Evolutionary conservation across 2,888 invertebrate species (phyloP).

Genomic region (Drosophila ustulata): DNA sequence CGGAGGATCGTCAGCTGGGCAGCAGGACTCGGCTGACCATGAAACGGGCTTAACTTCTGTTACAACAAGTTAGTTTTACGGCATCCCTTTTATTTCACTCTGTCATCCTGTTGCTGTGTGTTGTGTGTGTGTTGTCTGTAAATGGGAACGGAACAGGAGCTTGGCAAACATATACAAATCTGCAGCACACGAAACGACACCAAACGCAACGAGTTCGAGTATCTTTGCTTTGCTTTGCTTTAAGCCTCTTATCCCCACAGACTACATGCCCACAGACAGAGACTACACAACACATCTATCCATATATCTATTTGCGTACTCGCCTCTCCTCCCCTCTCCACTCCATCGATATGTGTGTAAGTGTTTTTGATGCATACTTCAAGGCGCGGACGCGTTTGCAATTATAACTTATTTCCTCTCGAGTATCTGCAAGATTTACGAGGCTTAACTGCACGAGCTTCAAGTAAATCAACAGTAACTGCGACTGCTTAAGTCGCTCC

Average conservation of each 20-base stretch:
- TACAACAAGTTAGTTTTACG: slow-evolving; percentile 9
- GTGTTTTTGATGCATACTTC: slow-evolving; percentile 45
- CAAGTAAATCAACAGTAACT: slow-evolving; percentile 56
- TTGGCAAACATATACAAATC: slow-evolving; percentile 12
- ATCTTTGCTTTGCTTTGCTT: slow-evolving; percentile 3
- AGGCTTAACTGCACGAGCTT: slow-evolving; percentile 46
- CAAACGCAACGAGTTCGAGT: slow-evolving; percentile 6
- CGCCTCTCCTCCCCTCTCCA: background rate
- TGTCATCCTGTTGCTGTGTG: background rate
- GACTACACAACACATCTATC: slow-evolving; percentile 4
- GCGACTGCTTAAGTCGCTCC: slow-evolving; percentile 24
- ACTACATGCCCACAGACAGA: background rate
- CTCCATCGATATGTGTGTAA: slow-evolving; percentile 11
- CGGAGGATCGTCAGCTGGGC: background rate
- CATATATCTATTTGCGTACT: background rate
- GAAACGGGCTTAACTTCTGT: slow-evolving; percentile 12
- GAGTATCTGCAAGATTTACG: slow-evolving; percentile 53
- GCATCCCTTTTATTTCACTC: slow-evolving; percentile 8
- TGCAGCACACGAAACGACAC: slow-evolving; percentile 11
- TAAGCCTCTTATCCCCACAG: slow-evolving; percentile 20
- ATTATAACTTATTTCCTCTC: slow-evolving; percentile 69
- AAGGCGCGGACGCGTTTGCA: slow-evolving; percentile 45
- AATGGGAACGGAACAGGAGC: background rate
- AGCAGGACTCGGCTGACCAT: slow-evolving; percentile 17
- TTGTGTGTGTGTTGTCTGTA: background rate